phyloP scores from a whole-genome alignment of 1,140 invertebrate species.

The Protaetia brevitarsis region DNA sequence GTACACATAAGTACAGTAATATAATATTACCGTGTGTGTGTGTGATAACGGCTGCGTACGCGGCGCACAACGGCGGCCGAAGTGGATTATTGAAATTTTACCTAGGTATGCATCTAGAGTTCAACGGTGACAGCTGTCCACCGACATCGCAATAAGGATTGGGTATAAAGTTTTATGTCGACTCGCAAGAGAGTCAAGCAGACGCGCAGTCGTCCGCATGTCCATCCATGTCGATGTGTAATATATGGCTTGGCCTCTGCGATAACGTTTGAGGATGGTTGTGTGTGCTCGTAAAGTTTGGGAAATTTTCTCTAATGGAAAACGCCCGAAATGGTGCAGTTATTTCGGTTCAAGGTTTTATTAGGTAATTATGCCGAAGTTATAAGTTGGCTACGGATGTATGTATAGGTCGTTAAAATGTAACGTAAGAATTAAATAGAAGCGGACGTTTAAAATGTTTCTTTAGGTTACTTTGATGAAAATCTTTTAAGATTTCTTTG shows the following conservation, averaged over 20 bases:
- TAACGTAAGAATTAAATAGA: too few species aligned
- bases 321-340: background rate
- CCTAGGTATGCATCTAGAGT: background rate
- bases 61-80: background rate
- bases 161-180: constrained; percentile 8
- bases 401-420: too few species aligned
- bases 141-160: constrained; percentile 7
- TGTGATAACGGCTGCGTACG: background rate
- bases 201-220: background rate
- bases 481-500: too few species aligned
- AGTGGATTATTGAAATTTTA: constrained; percentile 11
- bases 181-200: background rate
- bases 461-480: too few species aligned
- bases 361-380: background rate
- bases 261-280: background rate
- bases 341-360: background rate
- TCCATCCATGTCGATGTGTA: constrained; percentile 10
- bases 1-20: background rate
- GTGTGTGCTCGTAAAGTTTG: background rate
- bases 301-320: background rate
- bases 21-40: background rate
- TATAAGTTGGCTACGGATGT: too few species aligned
- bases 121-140: constrained; percentile 10
- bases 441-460: too few species aligned
- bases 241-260: background rate